Percentiles rank a stretch among this genome's conserved stretches.
These are phyloP conservation scores for Microctonus hyperodae DNA, from an alignment of 2,888 invertebrate species.

Conservation along the genomic window DNA sequence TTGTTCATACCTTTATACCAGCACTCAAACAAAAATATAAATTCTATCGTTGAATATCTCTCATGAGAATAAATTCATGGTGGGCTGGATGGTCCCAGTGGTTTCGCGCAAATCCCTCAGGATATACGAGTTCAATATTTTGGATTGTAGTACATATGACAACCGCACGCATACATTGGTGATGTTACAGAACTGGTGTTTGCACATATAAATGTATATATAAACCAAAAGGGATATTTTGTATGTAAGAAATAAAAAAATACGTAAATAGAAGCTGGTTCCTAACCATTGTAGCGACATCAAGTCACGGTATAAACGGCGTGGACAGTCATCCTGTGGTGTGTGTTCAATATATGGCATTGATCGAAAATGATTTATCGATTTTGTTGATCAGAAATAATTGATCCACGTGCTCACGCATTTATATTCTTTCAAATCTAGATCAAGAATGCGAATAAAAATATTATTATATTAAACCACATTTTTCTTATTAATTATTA, in stretches of 20 bases:
- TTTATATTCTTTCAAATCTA: background rate
- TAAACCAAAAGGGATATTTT: background rate
- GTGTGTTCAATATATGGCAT: conserved; percentile 37
- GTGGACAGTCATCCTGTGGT: conserved; percentile 25
- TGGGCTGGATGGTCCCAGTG: conserved; percentile 18
- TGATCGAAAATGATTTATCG: conserved; percentile 54
- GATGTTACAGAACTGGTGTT: background rate
- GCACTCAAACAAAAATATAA: conserved; percentile 7
- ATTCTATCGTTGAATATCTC: conserved; percentile 22
- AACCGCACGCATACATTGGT: background rate
- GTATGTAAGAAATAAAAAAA: background rate
- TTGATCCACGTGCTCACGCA: background rate
- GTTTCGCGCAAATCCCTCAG: conserved; percentile 19
- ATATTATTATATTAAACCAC: background rate
- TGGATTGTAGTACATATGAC: background rate
- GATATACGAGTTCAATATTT: conserved; percentile 15
- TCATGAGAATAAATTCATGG: conserved; percentile 25
- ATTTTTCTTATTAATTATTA: too few species aligned
- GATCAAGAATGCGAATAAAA: background rate
- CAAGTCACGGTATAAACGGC: conserved; percentile 40
- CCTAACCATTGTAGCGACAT: conserved; percentile 35
- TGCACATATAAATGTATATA: background rate
- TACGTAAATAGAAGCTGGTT: too few species aligned
- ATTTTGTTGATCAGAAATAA: conserved; percentile 19
- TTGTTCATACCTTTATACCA: background rate